A percentile compares a stretch with the other conserved stretches of the same genome.
phyloP scores from a whole-genome alignment of 2,888 invertebrate species.

The Torymus texanus region DNA sequence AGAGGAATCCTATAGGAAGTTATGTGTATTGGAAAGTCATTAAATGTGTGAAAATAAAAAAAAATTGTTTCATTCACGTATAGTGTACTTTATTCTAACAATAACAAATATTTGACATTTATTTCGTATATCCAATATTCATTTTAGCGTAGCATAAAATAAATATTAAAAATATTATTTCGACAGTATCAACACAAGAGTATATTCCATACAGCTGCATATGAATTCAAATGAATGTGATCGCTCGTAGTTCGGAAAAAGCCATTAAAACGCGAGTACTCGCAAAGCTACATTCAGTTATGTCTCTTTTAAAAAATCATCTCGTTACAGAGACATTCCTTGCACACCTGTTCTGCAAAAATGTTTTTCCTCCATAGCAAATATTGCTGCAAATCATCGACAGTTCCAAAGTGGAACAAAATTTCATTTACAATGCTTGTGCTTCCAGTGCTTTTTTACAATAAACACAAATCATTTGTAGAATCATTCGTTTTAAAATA shows the following conservation, averaged over 20 bases:
- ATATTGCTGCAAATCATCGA: constrained; percentile 17
- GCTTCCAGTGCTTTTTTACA: background rate
- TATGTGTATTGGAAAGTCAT: background rate
- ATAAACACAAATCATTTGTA: background rate
- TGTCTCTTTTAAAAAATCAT: background rate
- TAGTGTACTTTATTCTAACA: constrained; percentile 35
- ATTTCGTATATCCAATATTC: constrained; percentile 4
- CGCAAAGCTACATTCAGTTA: background rate
- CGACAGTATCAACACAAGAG: constrained; percentile 1
- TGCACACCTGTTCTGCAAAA: background rate
- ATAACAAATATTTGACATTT: constrained; percentile 18
- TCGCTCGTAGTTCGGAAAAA: background rate
- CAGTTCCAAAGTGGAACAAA: constrained; percentile 16
- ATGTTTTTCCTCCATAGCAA: constrained; percentile 8
- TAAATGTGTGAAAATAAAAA: constrained; percentile 2
- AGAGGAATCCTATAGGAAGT: background rate
- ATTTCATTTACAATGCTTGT: background rate
- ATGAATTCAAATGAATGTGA: background rate
- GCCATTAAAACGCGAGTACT: constrained; percentile 13
- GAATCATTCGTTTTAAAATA: constrained; percentile 18
- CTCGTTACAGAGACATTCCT: background rate
- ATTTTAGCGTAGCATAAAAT: background rate
- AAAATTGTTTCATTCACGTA: constrained; percentile 12
- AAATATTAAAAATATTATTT: constrained; percentile 11
- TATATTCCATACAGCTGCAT: constrained; percentile 17